Evolutionary conservation across 1,140 invertebrate genomes (phyloP).

Genomic region (Pachypsylla venusta): DNA sequence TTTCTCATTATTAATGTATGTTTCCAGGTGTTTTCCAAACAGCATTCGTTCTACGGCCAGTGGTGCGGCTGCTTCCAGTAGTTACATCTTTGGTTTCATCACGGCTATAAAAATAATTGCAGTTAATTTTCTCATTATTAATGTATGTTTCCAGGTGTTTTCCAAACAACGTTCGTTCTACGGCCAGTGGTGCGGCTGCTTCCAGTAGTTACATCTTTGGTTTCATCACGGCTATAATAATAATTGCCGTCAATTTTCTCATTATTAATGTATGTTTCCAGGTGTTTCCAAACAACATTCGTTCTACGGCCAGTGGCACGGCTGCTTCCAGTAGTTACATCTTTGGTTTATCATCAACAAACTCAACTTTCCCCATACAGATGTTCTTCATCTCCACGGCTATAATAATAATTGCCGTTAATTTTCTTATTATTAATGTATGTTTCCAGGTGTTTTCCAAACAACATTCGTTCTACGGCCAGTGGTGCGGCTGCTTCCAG

Average conservation of each 20-base stretch:
- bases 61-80: conserved; percentile 48
- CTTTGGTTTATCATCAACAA: conserved; percentile 57
- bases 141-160: conserved; percentile 40
- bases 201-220: conserved; percentile 53
- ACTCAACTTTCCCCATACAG: conserved; percentile 35
- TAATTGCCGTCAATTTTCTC: too few relatives aligned
- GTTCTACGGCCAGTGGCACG: conserved; percentile 48
- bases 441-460: conserved; percentile 40
- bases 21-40: conserved; percentile 40
- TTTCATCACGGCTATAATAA: too few relatives aligned
- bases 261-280: too few relatives aligned
- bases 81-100: conserved; percentile 53
- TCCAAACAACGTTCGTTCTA: conserved; percentile 45
- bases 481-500: conserved; percentile 50
- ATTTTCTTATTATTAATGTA: too few relatives aligned
- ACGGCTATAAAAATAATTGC: too few relatives aligned
- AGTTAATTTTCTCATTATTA: too few relatives aligned
- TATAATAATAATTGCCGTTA: too few relatives aligned
- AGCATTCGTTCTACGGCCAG: conserved; percentile 48
- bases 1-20: too few relatives aligned
- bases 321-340: conserved; percentile 53
- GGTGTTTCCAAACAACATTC: conserved; percentile 43
- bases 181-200: conserved; percentile 49
- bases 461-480: conserved; percentile 46
- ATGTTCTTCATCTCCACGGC: conserved; percentile 42